A percentile compares a stretch with the other conserved stretches of the same genome.
Evolutionary conservation across 2,797 vertebrate species (phyloP).

Genomic region (Cichlasoma orientale): DNA sequence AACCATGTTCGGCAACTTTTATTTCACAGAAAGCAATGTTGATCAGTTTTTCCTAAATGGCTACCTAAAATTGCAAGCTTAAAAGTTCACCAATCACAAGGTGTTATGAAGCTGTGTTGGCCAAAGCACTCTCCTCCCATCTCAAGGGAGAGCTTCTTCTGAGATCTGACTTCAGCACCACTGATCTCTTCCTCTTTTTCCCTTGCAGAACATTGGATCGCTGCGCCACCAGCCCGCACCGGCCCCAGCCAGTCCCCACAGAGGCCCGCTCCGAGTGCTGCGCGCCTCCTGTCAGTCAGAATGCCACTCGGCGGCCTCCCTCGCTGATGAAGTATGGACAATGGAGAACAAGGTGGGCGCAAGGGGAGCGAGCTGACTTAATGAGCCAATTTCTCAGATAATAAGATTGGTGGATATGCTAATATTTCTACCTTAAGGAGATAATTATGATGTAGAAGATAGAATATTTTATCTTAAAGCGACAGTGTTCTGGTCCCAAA

Average conservation of each 20-base stretch:
- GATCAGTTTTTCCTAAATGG: conserved; percentile 35
- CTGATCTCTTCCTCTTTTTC: conserved; percentile 30
- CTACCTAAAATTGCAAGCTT: conserved; percentile 12
- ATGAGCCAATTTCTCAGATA: conserved; percentile 90
- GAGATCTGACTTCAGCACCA: conserved; percentile 43
- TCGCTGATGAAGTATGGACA: conserved; percentile 85
- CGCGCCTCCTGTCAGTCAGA: conserved; percentile 79
- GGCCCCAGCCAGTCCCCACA: conserved; percentile 51
- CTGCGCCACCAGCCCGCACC: conserved; percentile 36
- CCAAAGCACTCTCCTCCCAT: conserved; percentile 20
- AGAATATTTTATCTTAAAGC: conserved; percentile 88
- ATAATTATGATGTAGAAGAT: conserved; percentile 89
- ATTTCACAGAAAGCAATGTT: conserved; percentile 29
- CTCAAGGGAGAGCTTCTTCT: conserved; percentile 31
- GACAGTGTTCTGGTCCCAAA: conserved; percentile 77
- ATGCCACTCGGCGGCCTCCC: conserved; percentile 76
- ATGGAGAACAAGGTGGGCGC: conserved; percentile 83
- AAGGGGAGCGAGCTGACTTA: conserved; percentile 84
- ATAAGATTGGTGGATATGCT: conserved; percentile 90
- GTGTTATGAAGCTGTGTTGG: conserved; percentile 14
- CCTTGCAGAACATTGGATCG: conserved; percentile 25
- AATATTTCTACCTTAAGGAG: conserved; percentile 91
- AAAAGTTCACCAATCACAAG: conserved; percentile 29
- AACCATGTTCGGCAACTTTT: conserved; percentile 48
- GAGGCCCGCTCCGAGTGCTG: conserved; percentile 47